Evolutionary conservation across 2,113 vertebrate species (phyloP).

Genomic region (Cyrtonyx montezumae): DNA sequence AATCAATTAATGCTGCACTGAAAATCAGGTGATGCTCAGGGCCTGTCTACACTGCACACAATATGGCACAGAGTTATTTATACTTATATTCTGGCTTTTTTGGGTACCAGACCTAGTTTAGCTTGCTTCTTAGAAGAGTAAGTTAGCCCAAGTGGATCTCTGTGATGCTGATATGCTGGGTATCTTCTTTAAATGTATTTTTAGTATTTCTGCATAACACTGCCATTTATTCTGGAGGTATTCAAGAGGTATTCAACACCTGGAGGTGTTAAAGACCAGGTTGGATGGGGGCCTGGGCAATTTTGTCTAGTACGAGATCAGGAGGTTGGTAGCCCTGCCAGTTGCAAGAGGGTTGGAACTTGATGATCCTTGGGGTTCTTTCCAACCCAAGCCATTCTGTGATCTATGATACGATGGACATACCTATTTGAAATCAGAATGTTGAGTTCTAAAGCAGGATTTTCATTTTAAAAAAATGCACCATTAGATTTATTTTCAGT

Average conservation of each 20-base stretch:
- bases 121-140: background rate
- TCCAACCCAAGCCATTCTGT: no score
- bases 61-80: background rate
- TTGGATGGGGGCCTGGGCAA: no score
- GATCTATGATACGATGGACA: background rate
- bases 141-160: background rate
- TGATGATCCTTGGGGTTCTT: no score
- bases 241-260: no score
- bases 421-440: background rate
- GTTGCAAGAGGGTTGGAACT: no score
- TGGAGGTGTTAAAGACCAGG: no score
- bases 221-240: background rate
- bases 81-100: background rate
- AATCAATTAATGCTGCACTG: background rate
- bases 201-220: background rate
- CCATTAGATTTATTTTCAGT: background rate
- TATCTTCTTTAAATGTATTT: background rate
- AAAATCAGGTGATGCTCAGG: background rate
- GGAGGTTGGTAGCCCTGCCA: no score
- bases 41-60: background rate
- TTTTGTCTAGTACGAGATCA: no score
- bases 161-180: background rate
- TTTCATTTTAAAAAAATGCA: background rate
- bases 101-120: background rate
- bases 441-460: background rate